Evolutionary conservation across 1,140 invertebrate genomes (phyloP), one percentile per base, ranked within the genome.

Genomic region (Orius laevigatus): DNA sequence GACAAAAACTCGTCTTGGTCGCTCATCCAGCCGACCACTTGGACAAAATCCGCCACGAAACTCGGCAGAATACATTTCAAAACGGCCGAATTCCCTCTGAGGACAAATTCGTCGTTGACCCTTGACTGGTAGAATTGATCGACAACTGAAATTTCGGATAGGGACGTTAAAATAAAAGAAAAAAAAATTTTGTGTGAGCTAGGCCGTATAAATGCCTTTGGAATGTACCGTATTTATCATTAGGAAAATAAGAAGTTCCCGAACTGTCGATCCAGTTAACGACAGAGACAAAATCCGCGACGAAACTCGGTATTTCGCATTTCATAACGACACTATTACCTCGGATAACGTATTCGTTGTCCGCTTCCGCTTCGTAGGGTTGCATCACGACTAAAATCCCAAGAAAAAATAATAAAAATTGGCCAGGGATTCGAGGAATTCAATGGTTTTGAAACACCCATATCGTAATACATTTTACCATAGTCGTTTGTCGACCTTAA

Each of bases 281-380:
- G 55, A 93, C 79, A 53, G 75, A 71, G 52, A 94, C 81, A 67
- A 90, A 92, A 67, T 93, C 87, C 48, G 84, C 85, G 40, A 92
- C 86, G 69, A 90, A 93, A 59, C 82, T 85, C 43, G 89, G 90
- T 54, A 94, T 88, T 72, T 86, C 83, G 72, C 90, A 95, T 68
- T 84, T 87, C 69, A 94, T 78, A 58, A 93, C 78, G 49, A 84
- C 88, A 46, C 84, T 78, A 69, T 92, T 92, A 46, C 87, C 88
- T 59, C 79, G 76, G 60, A 92, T 90, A 44, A 92, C 86, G 69
- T 90, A 93, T 59, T 90, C 87, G 66, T 92, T 89, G 70, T 88
- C 84, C 55, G 86, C 81, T 68, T 83, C 78, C 32, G 81, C 76
- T 68, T 84, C 78, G 64, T 85, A 87, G 57, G 76, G 75, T 60